Conservation (phyloP, 2,888 invertebrate genomes). For the Tryphoninae sp. region DNA sequence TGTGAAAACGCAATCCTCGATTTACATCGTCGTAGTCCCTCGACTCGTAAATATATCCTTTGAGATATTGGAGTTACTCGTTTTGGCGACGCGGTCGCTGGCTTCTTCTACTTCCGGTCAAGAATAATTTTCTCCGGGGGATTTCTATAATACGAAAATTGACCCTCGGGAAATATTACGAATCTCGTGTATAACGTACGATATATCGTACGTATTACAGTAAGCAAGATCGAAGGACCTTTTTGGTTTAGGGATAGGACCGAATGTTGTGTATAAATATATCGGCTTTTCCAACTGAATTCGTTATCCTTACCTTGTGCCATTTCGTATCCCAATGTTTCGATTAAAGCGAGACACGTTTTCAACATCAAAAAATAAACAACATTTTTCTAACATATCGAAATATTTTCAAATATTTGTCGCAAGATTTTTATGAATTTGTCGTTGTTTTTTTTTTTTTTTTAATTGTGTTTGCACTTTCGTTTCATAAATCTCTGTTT, state of each 20-base stretch:
- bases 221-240: conserved; percentile 15
- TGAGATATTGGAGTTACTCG: background rate
- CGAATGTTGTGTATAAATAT: conserved; percentile 15
- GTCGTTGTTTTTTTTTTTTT: too few species aligned
- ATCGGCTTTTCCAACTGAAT: background rate
- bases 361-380: too few species aligned
- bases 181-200: background rate
- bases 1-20: background rate
- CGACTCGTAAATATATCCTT: background rate
- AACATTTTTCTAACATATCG: too few species aligned
- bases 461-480: too few species aligned
- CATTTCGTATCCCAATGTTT: too few species aligned
- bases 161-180: conserved; percentile 26
- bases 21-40: background rate
- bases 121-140: background rate
- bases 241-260: conserved; percentile 36
- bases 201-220: conserved; percentile 5
- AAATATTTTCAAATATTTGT: too few species aligned
- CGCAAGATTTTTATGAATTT: too few species aligned
- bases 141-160: background rate
- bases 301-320: too few species aligned
- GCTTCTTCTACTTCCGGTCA: background rate
- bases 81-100: background rate
- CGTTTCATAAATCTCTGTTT: too few species aligned
- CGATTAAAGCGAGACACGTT: too few species aligned